Base-by-base conservation (phyloP, 2,888 invertebrate species). In the Troides aeacus region DNA sequence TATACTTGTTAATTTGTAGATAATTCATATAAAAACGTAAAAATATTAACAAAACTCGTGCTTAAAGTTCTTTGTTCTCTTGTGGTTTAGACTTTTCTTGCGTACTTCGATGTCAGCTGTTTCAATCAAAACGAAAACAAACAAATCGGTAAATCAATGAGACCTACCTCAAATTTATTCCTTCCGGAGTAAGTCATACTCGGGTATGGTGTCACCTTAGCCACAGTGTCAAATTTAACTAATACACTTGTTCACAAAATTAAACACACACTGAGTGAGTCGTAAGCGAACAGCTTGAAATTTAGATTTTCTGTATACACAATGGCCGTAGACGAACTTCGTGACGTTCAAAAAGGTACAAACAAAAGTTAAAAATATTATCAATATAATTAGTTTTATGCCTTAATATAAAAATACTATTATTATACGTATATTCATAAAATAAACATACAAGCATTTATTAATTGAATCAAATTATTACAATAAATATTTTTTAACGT, bases 121-220 rank as follows among this genome's bases (percentile, higher is more conserved):
- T 94, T 89, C 84, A 83, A 82, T 88, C 88, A 90, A 88, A 89
- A 86, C 78, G 83, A 89, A 88, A 90, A 91, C 87, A 70, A 70
- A 70, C 70, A 70, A 70, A 66, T 70, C 66, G n/a, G 66, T 62
- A 62, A 46, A 80, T 79, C 77, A 73, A 78, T 76, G 62, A 63
- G 72, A 82, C 93, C 86, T 84, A 94, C 94, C 93, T 94, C 94
- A 84, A 94, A 94, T 89, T 94, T 94, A 87, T 93, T 94, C 90
- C 94, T 93, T 80, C 93, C 94, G 84, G 94, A 94, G 91, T 94
- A 94, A 87, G 92, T 93, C 94, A 94, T 94, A 81, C 81, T 90
- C 80, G 93, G 88, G 81, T 87, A 89, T 68, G 92, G 91, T 72
- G 90, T 91, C 81, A 92, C 87, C 81, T 92, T 92, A 85, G 92